Evolutionary conservation across 2,888 invertebrate genomes (phyloP).

Genomic region (Melikaiella ostensackeni): DNA sequence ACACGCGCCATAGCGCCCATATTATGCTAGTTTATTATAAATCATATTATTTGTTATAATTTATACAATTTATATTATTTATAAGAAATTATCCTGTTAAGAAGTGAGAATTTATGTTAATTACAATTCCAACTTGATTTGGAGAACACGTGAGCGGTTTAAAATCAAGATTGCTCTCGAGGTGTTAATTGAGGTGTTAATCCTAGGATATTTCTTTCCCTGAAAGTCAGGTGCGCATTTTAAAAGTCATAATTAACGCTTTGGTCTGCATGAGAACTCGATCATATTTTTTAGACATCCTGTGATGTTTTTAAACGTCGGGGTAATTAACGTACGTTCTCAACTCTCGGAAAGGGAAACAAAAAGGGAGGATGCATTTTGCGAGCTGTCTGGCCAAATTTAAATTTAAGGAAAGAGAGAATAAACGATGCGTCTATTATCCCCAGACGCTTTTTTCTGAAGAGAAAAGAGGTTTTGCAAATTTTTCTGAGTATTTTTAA

Average conservation of each 20-base stretch:
- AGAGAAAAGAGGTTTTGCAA: no score
- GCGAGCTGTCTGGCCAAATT: slow-evolving; percentile 20
- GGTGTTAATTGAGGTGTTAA: slow-evolving; percentile 25
- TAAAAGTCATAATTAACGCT: slow-evolving; percentile 19
- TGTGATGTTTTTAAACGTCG: background rate
- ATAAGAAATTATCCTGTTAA: background rate
- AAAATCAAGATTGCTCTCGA: background rate
- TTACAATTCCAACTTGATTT: background rate
- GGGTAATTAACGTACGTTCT: slow-evolving; percentile 27
- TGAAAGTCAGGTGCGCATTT: background rate
- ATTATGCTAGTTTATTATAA: no score
- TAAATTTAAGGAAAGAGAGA: slow-evolving; percentile 23
- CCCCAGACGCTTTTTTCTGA: background rate
- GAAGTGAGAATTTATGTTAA: background rate
- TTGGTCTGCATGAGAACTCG: background rate
- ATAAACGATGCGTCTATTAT: slow-evolving; percentile 7
- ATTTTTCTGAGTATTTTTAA: no score
- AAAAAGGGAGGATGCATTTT: slow-evolving; percentile 12
- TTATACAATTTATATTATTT: background rate
- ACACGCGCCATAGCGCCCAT: no score
- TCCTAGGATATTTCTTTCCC: background rate
- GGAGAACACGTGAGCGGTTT: background rate
- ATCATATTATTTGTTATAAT: no score
- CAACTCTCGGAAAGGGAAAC: slow-evolving; percentile 20
- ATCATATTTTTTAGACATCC: slow-evolving; percentile 1